Evolutionary conservation across 1,140 invertebrate species (phyloP), one percentile per base, ranked within the genome.

Genomic region (Cotesia glomerata): DNA sequence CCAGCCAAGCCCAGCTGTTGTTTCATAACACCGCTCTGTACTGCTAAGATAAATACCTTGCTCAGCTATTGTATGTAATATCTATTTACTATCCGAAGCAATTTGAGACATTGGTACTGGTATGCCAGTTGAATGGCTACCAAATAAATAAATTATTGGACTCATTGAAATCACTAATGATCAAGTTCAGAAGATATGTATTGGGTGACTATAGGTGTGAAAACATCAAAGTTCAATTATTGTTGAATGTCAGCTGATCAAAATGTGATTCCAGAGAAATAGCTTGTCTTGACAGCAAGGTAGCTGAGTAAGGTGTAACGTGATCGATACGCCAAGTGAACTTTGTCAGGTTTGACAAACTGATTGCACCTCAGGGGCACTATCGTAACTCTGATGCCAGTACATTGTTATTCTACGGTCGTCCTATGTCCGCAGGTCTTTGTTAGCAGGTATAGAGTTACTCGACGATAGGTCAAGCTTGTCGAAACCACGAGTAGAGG

Each of bases 401-500:
- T 14, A 18, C 16, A 39, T 39, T 71, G 32, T 49, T 66, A 11
- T 26, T 61, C 26, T 35, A 45, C 34, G 5, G 51, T 45, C 7
- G 39, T n/a, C 32, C 49, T 45, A 5, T n/a, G 49, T 52, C 49
- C 26, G 14, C 45, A 18, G 34, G 70, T 65, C 51, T 54, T 72
- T 66, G 51, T 65, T 58, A 39, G 26, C n/a, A 14, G 45, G 52
- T 66, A 68, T 73, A 62, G 54, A 73, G 58, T 61, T 71, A 49
- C 49, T 56, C 51, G 49, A 68, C 65, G 45, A 51, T 32, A 52
- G 64, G 71, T 59, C 75, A 75, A 75, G 75, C 80, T 82, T 83
- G 82, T 82, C 80, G 78, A 78, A 84, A 81, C 79, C 83, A 77
- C 81, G 79, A 56, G 54, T n/a, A n/a, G 18, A 35, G 8, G 8